Percentiles rank a stretch among this genome's conserved stretches.
phyloP scores from a whole-genome alignment of 2,797 vertebrate genomes.

The Danio tinwini region DNA sequence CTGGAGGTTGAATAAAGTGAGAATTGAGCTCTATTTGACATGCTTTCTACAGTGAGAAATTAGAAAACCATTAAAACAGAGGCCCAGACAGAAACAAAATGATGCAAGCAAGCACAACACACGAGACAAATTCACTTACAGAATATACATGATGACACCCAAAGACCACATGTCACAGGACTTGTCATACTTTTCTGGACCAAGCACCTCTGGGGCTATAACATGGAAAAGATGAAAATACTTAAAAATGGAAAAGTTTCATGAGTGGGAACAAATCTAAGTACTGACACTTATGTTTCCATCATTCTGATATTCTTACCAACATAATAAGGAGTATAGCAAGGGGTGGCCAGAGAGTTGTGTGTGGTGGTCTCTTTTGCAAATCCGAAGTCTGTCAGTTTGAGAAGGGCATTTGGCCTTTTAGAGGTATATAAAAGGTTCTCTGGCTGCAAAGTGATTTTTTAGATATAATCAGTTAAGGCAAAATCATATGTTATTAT shows the following conservation, averaged over 20 bases:
- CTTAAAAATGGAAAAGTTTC: background rate
- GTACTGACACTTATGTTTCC: background rate
- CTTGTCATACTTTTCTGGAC: constrained; percentile 98
- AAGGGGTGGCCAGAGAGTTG: constrained; percentile 96
- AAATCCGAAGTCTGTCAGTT: constrained; percentile 98
- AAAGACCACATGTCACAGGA: constrained; percentile 99
- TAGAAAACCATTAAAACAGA: background rate
- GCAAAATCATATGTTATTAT: background rate
- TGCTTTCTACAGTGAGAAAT: background rate
- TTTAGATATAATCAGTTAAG: background rate
- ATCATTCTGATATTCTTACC: constrained; percentile 79
- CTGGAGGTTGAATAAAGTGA: constrained; percentile 67
- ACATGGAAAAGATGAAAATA: constrained; percentile 34
- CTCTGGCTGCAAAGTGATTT: constrained; percentile 85
- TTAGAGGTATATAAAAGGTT: constrained; percentile 95
- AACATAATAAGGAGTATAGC: constrained; percentile 98
- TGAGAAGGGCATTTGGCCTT: constrained; percentile 87
- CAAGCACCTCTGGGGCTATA: constrained; percentile 93
- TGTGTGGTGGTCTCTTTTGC: constrained; percentile 97
- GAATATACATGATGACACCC: constrained; percentile 98
- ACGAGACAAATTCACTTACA: constrained; percentile 82
- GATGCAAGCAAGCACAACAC: constrained; percentile 1
- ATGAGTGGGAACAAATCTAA: background rate
- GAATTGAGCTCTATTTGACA: background rate
- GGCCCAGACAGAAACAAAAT: constrained; percentile 3